A percentile compares a stretch with the other conserved stretches of the same genome.
Conservation (phyloP, 2,888 invertebrate species). For the Neuroscelio doddi region DNA sequence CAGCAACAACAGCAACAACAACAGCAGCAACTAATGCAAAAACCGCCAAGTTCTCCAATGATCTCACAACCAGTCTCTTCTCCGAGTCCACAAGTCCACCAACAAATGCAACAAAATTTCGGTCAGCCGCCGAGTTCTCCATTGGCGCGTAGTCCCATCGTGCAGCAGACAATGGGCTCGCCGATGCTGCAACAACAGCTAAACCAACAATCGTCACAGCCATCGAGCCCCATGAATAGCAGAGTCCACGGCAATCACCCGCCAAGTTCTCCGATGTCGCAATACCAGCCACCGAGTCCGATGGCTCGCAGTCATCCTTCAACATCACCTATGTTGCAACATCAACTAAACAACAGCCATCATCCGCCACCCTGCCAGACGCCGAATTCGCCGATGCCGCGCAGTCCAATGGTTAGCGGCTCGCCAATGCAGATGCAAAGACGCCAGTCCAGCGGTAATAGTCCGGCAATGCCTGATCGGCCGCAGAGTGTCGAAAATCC, state of each 20-base stretch:
- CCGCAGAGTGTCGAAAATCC: conserved; percentile 77
- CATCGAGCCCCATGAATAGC: conserved; percentile 70
- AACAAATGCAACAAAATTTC: conserved; percentile 66
- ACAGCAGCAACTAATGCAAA: conserved; percentile 69
- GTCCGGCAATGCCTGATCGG: conserved; percentile 75
- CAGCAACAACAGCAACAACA: conserved; percentile 68
- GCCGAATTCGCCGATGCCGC: conserved; percentile 73
- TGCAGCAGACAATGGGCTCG: conserved; percentile 71
- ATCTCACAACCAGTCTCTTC: conserved; percentile 68
- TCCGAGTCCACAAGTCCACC: conserved; percentile 71
- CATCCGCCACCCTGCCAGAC: conserved; percentile 72
- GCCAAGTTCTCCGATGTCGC: conserved; percentile 68
- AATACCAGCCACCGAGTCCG: conserved; percentile 71
- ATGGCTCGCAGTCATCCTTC: conserved; percentile 67
- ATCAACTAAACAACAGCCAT: conserved; percentile 70
- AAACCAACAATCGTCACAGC: conserved; percentile 67
- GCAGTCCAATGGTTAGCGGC: conserved; percentile 74
- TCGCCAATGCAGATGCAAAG: conserved; percentile 73
- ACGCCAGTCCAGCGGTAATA: conserved; percentile 75
- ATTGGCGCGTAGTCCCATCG: conserved; percentile 70
- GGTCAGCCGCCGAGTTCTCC: conserved; percentile 74
- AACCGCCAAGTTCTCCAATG: conserved; percentile 71
- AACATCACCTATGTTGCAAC: conserved; percentile 73
- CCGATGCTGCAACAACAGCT: conserved; percentile 71
- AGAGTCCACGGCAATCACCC: conserved; percentile 63